Base-by-base conservation (phyloP, 1,140 invertebrate genomes). In the Cyrtorhinus lividipennis region DNA sequence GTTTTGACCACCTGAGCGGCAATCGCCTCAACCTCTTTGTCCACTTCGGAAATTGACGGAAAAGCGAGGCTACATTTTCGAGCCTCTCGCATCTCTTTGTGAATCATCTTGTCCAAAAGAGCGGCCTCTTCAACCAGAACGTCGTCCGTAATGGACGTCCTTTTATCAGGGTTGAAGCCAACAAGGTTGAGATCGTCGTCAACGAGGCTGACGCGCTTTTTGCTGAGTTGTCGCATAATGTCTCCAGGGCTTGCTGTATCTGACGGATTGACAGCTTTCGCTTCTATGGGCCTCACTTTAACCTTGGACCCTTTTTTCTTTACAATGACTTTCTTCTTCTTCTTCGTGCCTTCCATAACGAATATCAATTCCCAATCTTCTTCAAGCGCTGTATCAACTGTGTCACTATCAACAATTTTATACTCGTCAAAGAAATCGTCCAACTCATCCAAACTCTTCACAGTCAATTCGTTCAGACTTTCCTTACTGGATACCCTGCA, bases 101-200 rank as follows among this genome's bases (percentile, higher is more conserved):
- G 73, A 0, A 78, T 74, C 27, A 78, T 67, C 45, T 58, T 73
- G 46, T 79, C 77, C 12, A 78, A 60, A 0, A 74, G 72, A 25
- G 75, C 74, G 0, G 74, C 66, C 25, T 70, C 66, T 59, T 67
- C 66, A 20, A 63, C 59, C 18, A 68, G 38, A 57, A 67, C 25
- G 1, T 65, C 66, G 18, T 66, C 66, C 1, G 63, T 65, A 1
- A 67, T 63, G 23, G 67, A 68, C 13, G 58, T 64, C 57, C 64
- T 64, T 24, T 66, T 64, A 3, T 58, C 62, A 20, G 20, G 12
- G 48, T 53, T 20, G 48, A 53, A 53, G 5, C 48, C 48, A 22
- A 62, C 46, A 24, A 59, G 38, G n/a, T 30, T 27, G 12, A 59
- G 22, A 59, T 59, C 58, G n/a, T 59, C 58, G n/a, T 59, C 62